These are phyloP conservation scores for Bembecia ichneumoniformis DNA, from an alignment of 2,888 invertebrate species.

Conservation along the genomic window DNA sequence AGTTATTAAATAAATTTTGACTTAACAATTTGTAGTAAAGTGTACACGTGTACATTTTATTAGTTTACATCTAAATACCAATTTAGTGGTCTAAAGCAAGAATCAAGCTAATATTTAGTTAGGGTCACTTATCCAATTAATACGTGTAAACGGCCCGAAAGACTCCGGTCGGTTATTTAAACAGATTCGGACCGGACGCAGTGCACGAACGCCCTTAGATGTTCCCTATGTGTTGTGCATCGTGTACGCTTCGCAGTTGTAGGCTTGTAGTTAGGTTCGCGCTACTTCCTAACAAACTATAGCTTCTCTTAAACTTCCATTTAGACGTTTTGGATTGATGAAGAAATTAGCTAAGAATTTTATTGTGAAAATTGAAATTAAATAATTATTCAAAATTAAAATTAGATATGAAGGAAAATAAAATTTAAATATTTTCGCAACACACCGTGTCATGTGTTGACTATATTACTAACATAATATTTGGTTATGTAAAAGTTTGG, in stretches of 20 bases:
- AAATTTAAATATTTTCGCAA: not conserved
- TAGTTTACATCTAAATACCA: too few species aligned
- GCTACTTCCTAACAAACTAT: slow-evolving; percentile 65
- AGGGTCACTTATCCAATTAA: too few species aligned
- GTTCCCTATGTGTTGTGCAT: slow-evolving; percentile 64
- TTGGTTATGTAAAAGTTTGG: slow-evolving; percentile 20
- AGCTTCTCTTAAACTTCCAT: slow-evolving; percentile 65
- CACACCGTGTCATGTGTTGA: slow-evolving; percentile 4
- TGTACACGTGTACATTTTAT: too few species aligned
- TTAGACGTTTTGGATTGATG: slow-evolving; percentile 51
- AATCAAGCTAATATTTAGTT: too few species aligned
- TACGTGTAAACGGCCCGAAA: too few species aligned
- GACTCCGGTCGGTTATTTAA: too few species aligned
- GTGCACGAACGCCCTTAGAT: slow-evolving; percentile 27
- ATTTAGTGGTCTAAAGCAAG: too few species aligned
- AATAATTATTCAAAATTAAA: slow-evolving; percentile 24
- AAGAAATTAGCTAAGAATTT: slow-evolving; percentile 42
- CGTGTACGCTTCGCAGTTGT: slow-evolving; percentile 59
- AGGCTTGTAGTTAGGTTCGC: slow-evolving; percentile 65
- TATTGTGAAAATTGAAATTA: slow-evolving; percentile 38
- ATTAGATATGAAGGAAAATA: slow-evolving; percentile 8
- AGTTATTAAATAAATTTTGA: too few species aligned
- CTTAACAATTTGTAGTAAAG: too few species aligned
- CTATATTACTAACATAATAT: slow-evolving; percentile 5
- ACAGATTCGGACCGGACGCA: too few species aligned